phyloP scores from a whole-genome alignment of 1,140 invertebrate genomes.

The Cepaea nemoralis region DNA sequence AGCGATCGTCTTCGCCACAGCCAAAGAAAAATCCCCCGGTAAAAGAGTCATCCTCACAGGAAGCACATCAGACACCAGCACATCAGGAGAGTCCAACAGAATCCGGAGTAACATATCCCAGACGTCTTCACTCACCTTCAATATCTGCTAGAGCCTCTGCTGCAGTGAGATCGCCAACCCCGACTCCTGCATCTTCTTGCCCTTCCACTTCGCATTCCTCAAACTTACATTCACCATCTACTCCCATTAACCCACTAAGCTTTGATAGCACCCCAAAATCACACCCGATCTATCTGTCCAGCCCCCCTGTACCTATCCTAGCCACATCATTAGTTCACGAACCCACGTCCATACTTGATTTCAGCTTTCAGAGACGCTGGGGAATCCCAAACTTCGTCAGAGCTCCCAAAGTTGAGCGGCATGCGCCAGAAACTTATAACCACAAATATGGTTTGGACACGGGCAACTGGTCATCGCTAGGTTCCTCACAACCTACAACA shows the following conservation, averaged over 20 bases:
- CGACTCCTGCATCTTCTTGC: background rate
- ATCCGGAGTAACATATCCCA: background rate
- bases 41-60: background rate
- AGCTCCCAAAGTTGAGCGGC: background rate
- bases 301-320: background rate
- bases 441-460: background rate
- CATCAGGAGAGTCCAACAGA: background rate
- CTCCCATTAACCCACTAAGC: background rate
- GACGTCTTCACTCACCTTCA: background rate
- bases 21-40: background rate
- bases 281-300: conserved; percentile 13
- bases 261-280: background rate
- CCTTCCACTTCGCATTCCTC: conserved; percentile 7
- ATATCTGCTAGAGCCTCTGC: background rate
- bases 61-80: background rate
- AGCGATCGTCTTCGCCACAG: background rate
- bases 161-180: background rate
- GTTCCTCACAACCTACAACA: background rate
- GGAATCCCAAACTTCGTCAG: background rate
- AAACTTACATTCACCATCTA: background rate
- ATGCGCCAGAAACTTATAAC: background rate
- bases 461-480: background rate
- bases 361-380: conserved; percentile 47
- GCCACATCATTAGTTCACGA: background rate
- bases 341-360: background rate